phyloP scores from a whole-genome alignment of 2,797 vertebrate genomes.

The Syncerus caffer region DNA sequence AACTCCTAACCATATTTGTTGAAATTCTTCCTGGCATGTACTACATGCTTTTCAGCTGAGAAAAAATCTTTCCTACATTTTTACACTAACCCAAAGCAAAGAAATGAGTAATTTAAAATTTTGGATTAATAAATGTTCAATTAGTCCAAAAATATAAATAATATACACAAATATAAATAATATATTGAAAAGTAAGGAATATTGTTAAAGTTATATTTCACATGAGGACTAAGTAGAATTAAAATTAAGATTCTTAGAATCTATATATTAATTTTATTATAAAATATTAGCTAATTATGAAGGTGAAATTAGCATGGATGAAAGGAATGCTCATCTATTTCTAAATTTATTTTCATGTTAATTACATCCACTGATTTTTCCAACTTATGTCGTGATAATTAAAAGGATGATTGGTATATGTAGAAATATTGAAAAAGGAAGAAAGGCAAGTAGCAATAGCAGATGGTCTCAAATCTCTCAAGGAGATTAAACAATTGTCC shows the following conservation, averaged over 20 bases:
- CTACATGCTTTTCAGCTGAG: not conserved
- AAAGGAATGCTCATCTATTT: not conserved
- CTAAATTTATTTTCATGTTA: constrained; percentile 31
- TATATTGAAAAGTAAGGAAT: not conserved
- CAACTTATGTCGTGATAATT: not conserved
- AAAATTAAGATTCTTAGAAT: not conserved
- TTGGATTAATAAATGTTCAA: not conserved
- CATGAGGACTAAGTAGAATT: not conserved
- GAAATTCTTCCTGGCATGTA: not conserved
- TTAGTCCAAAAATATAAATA: not conserved
- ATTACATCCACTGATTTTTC: not conserved
- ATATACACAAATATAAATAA: not conserved
- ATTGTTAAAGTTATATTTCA: not conserved
- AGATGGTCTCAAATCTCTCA: not conserved
- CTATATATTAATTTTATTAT: not conserved
- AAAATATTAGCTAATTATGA: constrained; percentile 7
- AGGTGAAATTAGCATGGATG: not conserved
- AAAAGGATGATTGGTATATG: not conserved
- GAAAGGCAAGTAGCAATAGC: not conserved
- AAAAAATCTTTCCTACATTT: not conserved
- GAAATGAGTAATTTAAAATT: not conserved
- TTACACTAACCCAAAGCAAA: not conserved
- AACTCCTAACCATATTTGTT: not conserved
- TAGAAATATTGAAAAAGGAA: not conserved
- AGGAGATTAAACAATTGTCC: not conserved